A percentile compares a stretch with the other conserved stretches of the same genome.
Conservation (phyloP, 2,888 invertebrate genomes). For the Mesorhabditis sp. region DNA sequence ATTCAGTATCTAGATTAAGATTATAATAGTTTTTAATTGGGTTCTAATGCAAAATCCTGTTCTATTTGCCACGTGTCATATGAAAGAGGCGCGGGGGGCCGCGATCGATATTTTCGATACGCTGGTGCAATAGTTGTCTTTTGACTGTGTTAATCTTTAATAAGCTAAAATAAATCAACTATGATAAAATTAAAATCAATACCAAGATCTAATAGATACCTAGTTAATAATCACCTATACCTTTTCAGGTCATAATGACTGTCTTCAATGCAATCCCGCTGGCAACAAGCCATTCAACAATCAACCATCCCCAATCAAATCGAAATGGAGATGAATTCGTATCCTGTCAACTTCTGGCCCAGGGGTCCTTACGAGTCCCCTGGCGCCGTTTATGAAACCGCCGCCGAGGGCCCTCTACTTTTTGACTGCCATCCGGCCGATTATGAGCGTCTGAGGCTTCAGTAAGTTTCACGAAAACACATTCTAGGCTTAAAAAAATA, state of each 20-base stretch:
- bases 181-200: too few species aligned
- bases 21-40: too few species aligned
- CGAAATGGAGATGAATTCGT: conserved; percentile 1
- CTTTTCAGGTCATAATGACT: neutral
- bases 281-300: conserved; percentile 5
- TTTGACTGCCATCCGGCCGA: neutral
- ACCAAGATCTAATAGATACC: too few species aligned
- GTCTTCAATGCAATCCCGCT: neutral
- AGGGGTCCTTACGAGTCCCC: neutral
- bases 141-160: too few species aligned
- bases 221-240: neutral
- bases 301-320: neutral
- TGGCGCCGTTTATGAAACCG: neutral
- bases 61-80: too few species aligned
- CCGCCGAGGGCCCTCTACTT: neutral
- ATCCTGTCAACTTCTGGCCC: neutral
- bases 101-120: too few species aligned
- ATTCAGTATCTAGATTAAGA: too few species aligned
- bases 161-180: too few species aligned
- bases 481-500: too few species aligned
- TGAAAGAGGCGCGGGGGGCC: too few species aligned
- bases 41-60: too few species aligned
- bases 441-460: neutral
- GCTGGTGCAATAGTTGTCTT: too few species aligned
- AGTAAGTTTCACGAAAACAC: neutral